Percentiles rank a stretch among this genome's conserved stretches.
Conservation (phyloP, 2,113 vertebrate species). For the Prunella fulvescens region DNA sequence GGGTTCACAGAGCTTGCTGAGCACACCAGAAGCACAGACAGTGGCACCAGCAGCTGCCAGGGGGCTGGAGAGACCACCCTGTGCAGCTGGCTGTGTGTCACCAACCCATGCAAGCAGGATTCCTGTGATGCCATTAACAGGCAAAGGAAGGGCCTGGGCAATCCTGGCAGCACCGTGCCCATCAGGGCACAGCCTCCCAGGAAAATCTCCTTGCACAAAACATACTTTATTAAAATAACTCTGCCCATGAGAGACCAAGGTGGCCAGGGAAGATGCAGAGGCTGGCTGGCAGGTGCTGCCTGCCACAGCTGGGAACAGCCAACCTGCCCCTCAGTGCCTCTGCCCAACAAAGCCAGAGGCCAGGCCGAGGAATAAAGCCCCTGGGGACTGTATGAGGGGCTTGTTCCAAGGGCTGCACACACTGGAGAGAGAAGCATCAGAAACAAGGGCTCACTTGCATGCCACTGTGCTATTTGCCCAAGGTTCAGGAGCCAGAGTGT, state of each 20-base stretch:
- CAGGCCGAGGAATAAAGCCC: not conserved
- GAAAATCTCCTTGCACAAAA: not conserved
- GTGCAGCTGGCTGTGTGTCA: rapidly evolving
- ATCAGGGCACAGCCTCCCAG: not conserved
- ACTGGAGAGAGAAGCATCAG: not conserved
- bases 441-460: not conserved
- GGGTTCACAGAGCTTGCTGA: not conserved
- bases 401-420: not conserved
- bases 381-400: not conserved
- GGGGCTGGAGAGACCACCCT: not conserved
- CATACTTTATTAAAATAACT: not conserved
- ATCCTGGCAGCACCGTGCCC: rapidly evolving
- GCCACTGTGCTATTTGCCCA: rapidly evolving
- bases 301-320: not conserved
- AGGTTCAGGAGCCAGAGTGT: not conserved
- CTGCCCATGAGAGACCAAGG: not conserved
- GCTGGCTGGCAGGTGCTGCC: not conserved
- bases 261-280: not conserved
- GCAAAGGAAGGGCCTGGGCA: not conserved
- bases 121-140: not conserved
- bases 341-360: not conserved
- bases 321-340: not conserved
- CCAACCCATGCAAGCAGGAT: rapidly evolving
- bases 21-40: not conserved
- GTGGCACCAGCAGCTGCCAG: not conserved